Percentiles rank a stretch among this genome's conserved stretches.
Conservation (phyloP, 2,888 invertebrate genomes). For the Sinotaia quadrata region DNA sequence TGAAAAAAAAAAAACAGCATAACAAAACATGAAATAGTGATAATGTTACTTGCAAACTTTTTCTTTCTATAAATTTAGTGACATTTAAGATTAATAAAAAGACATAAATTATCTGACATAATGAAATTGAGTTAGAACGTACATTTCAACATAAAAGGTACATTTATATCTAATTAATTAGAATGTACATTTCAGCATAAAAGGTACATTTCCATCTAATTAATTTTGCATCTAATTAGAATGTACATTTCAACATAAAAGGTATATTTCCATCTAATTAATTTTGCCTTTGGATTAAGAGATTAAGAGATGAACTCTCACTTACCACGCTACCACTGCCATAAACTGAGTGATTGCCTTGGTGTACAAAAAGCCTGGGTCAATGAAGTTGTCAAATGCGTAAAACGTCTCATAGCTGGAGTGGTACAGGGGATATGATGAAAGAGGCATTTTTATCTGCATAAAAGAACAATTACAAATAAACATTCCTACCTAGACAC, state of each 20-base stretch:
- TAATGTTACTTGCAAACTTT: no score
- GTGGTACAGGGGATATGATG: slow-evolving; percentile 72
- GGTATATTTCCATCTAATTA: background rate
- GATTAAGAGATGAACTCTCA: background rate
- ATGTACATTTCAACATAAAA: background rate
- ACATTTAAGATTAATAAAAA: no score
- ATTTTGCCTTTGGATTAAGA: no score
- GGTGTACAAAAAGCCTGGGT: slow-evolving; percentile 59
- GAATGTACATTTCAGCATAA: background rate
- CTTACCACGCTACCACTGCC: slow-evolving; percentile 30
- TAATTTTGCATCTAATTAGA: no score
- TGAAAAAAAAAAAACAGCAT: no score
- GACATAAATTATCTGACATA: no score
- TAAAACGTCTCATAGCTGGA: slow-evolving; percentile 72
- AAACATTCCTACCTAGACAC: no score
- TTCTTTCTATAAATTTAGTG: no score
- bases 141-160: background rate
- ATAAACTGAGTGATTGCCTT: slow-evolving; percentile 30
- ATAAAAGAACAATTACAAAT: no score
- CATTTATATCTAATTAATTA: background rate
- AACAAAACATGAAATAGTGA: no score
- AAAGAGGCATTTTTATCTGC: slow-evolving; percentile 43
- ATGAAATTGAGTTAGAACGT: no score
- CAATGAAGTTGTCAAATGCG: slow-evolving; percentile 66
- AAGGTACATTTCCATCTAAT: background rate